Percentiles rank a stretch among this genome's conserved stretches.
These are phyloP conservation scores for Merops nubicus DNA, from an alignment of 2,113 vertebrate species.

Conservation along the genomic window DNA sequence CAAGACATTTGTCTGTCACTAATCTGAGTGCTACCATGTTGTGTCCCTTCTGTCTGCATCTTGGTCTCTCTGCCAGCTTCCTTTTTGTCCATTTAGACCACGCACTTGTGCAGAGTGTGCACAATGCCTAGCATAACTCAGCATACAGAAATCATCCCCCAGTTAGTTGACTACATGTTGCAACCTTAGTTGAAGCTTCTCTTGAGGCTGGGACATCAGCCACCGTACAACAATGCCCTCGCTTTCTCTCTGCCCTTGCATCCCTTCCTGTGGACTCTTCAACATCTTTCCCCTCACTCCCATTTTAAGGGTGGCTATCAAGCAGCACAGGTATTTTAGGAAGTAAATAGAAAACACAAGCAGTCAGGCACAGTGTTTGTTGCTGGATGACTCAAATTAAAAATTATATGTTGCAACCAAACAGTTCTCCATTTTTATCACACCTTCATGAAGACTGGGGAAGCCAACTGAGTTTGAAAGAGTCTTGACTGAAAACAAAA, in stretches of 20 bases:
- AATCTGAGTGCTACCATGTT: neutral
- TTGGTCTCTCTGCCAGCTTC: neutral
- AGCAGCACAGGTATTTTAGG: neutral
- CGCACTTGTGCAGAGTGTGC: neutral
- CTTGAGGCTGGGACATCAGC: neutral
- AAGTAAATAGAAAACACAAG: neutral
- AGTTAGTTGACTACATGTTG: neutral
- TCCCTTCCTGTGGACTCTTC: neutral
- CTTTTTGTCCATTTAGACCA: neutral
- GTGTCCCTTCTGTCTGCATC: neutral
- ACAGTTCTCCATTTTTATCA: neutral
- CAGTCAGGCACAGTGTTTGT: neutral
- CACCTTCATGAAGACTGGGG: neutral
- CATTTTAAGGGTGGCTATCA: neutral
- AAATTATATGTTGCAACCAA: accelerated
- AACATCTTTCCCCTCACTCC: neutral
- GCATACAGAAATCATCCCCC: neutral
- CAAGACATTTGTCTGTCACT: neutral
- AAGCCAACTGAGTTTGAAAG: neutral
- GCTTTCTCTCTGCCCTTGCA: neutral
- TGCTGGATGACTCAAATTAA: neutral
- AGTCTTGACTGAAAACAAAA: neutral
- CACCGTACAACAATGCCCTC: neutral
- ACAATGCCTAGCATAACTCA: neutral
- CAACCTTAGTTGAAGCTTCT: neutral